Evolutionary conservation across 2,888 invertebrate genomes (phyloP).

Genomic region (Lithosia quadra): DNA sequence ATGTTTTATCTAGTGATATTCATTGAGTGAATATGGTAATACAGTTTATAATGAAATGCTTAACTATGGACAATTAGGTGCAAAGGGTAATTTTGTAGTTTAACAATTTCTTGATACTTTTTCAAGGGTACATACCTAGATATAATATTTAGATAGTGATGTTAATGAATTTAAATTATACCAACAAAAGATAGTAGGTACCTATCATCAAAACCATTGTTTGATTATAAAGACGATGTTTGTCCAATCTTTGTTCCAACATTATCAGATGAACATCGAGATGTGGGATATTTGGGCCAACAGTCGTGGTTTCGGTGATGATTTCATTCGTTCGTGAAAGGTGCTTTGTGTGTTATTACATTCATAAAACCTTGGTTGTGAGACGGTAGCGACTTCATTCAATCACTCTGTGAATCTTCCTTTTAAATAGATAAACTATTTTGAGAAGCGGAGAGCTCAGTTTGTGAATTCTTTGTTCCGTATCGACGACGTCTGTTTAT

Average conservation of each 20-base stretch:
- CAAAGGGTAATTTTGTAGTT: too few species aligned
- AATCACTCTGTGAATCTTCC: constrained; percentile 41
- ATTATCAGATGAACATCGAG: constrained; percentile 30
- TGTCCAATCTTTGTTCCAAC: constrained; percentile 48
- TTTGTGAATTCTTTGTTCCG: background rate
- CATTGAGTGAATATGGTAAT: too few species aligned
- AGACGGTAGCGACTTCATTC: constrained; percentile 32
- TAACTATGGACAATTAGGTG: too few species aligned
- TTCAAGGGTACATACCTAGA: too few species aligned
- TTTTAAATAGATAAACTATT: constrained; percentile 44
- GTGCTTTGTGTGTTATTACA: constrained; percentile 39
- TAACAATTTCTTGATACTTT: too few species aligned
- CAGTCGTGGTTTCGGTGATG: constrained; percentile 52
- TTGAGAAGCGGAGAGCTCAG: background rate
- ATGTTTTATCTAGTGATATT: too few species aligned
- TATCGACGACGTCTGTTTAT: background rate
- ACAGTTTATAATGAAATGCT: too few species aligned
- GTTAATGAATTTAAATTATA: too few species aligned
- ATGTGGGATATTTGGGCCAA: constrained; percentile 46
- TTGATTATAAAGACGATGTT: constrained; percentile 42
- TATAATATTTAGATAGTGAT: too few species aligned
- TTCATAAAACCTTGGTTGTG: constrained; percentile 51
- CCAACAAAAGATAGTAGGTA: too few species aligned
- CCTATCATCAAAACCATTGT: constrained; percentile 25
- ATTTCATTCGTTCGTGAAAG: constrained; percentile 62